A percentile compares a stretch with the other conserved stretches of the same genome.
These are phyloP conservation scores for Lathronympha strigana DNA, from an alignment of 2,888 invertebrate species.

Conservation along the genomic window DNA sequence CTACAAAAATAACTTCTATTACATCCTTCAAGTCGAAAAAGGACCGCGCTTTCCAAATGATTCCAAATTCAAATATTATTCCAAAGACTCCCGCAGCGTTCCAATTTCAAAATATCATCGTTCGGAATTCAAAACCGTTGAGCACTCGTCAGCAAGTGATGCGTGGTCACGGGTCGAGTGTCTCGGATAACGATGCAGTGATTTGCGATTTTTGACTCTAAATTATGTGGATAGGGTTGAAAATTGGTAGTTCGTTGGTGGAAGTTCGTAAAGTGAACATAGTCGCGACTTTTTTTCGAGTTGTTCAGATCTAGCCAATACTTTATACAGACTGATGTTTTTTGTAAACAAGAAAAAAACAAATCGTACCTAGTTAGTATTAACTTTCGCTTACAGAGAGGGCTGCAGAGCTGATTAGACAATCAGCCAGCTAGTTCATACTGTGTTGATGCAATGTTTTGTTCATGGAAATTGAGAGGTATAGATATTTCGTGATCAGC, in stretches of 20 bases:
- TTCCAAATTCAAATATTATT: conserved; percentile 23
- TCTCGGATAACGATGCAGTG: conserved; percentile 52
- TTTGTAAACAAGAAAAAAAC: too few species aligned
- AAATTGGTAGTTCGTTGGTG: conserved; percentile 44
- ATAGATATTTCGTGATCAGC: too few species aligned
- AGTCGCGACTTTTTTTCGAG: conserved; percentile 74
- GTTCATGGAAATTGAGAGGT: too few species aligned
- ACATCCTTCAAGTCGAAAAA: too few species aligned
- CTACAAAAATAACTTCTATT: too few species aligned
- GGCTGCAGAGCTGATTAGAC: too few species aligned
- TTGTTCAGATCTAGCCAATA: conserved; percentile 80
- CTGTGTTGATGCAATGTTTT: too few species aligned
- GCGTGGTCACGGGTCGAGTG: conserved; percentile 74
- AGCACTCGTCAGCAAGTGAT: conserved; percentile 70
- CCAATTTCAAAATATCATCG: conserved; percentile 53
- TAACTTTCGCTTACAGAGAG: too few species aligned
- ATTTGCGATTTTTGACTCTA: conserved; percentile 50
- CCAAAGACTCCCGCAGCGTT: conserved; percentile 44
- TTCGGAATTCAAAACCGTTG: conserved; percentile 66
- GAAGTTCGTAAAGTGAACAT: conserved; percentile 75
- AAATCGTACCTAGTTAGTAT: too few species aligned
- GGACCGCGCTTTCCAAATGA: conserved; percentile 1
- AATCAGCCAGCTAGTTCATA: too few species aligned
- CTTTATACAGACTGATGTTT: conserved; percentile 61
- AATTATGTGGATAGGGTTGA: conserved; percentile 31